phyloP scores from a whole-genome alignment of 2,797 vertebrate species.

The Numenius phaeopus region DNA sequence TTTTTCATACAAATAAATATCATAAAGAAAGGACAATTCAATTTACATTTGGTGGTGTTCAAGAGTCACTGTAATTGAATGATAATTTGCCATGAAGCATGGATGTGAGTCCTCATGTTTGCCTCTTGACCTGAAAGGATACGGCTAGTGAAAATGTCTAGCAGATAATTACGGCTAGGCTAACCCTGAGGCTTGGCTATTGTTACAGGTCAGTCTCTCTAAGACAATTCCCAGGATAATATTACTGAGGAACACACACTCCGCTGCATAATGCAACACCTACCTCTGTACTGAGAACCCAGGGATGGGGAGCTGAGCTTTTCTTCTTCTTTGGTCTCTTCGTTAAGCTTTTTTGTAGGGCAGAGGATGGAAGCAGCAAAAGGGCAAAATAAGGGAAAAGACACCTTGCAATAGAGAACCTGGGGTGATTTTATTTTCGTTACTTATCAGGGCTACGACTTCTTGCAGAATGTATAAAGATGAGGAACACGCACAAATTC shows the following conservation, averaged over 20 bases:
- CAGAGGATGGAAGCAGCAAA: neutral
- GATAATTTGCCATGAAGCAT: constrained; percentile 54
- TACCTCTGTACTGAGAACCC: neutral
- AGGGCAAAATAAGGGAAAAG: neutral
- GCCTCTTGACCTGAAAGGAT: constrained; percentile 77
- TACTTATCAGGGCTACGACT: neutral
- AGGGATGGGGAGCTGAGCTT: neutral
- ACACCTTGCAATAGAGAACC: neutral
- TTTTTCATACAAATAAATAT: constrained; percentile 9
- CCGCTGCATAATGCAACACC: constrained; percentile 76
- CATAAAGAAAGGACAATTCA: constrained; percentile 6
- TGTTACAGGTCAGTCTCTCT: constrained; percentile 85
- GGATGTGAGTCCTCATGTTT: constrained; percentile 1
- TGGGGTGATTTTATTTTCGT: neutral
- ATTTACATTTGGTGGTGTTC: constrained; percentile 22
- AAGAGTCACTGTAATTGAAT: constrained; percentile 54
- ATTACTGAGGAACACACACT: constrained; percentile 65
- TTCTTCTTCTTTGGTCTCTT: neutral
- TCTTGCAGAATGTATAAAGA: neutral
- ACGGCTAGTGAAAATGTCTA: constrained; percentile 77
- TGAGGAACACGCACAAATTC: neutral
- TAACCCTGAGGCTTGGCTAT: constrained; percentile 82
- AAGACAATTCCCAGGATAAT: constrained; percentile 82
- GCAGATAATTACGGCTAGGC: constrained; percentile 82
- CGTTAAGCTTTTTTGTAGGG: neutral